Evolutionary conservation across 2,797 vertebrate species (phyloP), one percentile per base, ranked within the genome.

Genomic region (Tympanoctomys barrerae): DNA sequence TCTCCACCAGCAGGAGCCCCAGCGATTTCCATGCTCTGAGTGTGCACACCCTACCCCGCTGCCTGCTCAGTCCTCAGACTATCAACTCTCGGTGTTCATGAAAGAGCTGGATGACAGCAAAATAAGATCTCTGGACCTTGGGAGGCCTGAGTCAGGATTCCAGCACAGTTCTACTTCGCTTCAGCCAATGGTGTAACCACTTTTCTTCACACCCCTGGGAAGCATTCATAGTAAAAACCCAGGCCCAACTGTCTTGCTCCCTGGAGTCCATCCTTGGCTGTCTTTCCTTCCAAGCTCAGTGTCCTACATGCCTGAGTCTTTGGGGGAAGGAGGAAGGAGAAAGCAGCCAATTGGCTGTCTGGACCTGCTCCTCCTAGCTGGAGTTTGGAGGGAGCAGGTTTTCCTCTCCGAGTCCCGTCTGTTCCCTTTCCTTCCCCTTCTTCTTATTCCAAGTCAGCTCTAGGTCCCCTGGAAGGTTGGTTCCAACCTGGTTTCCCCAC

Each of bases 201-300:
- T 2, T 57, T 49, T 78, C 59, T 83, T 42, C 26, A 18, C 5
- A 59, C 73, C 71, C 49, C n/a, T 7, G 13, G 87, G 68, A 79
- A 73, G 68, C 24, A 10, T 33, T 42, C 0, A 0, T 12, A 42
- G 59, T n/a, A 5, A 66, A 80, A 64, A 42, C 42, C 18, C 64
- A 88, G 39, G 36, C 8, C 9, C 22, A 21, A 42, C 16, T 52
- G 21, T 59, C 42, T 42, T 2, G 14, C 14, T 87, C 19, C 57
- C 2, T 42, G 46, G 75, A 79, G 54, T 49, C 7, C n/a, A 33
- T 9, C 46, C 16, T 22, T 26, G 64, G 39, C 82, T 39, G 12
- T n/a, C n/a, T 89, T 75, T 46, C 52, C 24, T 90, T 86, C 70
- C 49, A 91, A 57, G 49, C 12, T 83, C 83, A 83, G 57, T 14